Conservation (phyloP, 2,113 vertebrate species). For the Pelvicachromis taeniatus region DNA sequence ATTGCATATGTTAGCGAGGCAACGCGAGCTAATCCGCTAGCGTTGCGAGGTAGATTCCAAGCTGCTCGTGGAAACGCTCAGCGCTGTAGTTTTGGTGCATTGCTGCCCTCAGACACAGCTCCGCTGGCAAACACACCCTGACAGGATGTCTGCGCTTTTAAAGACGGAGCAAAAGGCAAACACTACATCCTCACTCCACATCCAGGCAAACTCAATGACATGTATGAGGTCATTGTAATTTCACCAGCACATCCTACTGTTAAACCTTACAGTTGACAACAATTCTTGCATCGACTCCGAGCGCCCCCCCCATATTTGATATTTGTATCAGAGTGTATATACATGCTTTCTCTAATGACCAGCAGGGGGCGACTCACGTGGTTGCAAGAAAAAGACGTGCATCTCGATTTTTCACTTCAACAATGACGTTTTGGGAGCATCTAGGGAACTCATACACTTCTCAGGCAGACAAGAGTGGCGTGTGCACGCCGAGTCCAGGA, state of each 20-base stretch:
- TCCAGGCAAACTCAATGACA: background rate
- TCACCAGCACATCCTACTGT: background rate
- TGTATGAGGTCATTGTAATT: background rate
- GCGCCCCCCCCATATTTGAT: accelerated
- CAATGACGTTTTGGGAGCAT: accelerated
- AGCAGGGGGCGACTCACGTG: background rate
- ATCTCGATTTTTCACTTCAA: background rate
- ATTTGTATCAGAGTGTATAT: background rate
- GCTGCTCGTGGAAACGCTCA: constrained; percentile 46
- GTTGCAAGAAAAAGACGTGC: no score
- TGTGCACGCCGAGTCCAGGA: background rate
- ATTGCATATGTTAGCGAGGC: constrained; percentile 65
- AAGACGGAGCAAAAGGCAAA: constrained; percentile 7
- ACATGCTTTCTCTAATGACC: background rate
- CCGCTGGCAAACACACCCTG: background rate
- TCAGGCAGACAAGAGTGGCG: accelerated
- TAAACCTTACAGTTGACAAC: background rate
- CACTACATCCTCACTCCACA: background rate
- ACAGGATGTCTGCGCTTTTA: constrained; percentile 10
- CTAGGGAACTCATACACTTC: no score
- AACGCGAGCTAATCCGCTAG: constrained; percentile 62
- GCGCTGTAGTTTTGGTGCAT: constrained; percentile 39
- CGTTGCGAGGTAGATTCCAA: constrained; percentile 59
- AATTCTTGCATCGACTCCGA: background rate
- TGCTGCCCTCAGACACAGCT: constrained; percentile 29